Evolutionary conservation across 2,797 vertebrate species (phyloP).

Genomic region (Dallia pectoralis): DNA sequence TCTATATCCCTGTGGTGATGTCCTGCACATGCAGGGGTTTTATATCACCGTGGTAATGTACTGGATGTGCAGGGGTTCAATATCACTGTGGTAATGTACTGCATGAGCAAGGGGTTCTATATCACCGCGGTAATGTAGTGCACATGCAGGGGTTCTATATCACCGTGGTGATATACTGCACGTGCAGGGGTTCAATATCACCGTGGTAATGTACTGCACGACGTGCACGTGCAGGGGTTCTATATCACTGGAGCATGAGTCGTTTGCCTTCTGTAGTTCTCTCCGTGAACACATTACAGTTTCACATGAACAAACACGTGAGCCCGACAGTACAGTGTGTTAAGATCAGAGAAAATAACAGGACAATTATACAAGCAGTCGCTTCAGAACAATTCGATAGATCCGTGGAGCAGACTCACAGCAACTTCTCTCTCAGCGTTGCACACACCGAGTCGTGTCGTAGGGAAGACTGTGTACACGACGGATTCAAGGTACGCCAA

Average conservation of each 20-base stretch:
- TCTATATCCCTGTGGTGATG: constrained; percentile 1
- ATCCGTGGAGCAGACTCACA: constrained; percentile 11
- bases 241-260: neutral
- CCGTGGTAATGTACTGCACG: constrained; percentile 12
- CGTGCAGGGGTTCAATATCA: neutral
- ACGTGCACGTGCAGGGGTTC: neutral
- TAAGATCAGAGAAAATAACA: neutral
- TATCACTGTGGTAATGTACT: constrained; percentile 4
- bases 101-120: too few species aligned
- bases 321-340: neutral
- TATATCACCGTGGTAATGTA: too few species aligned
- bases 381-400: constrained; percentile 7
- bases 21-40: too few species aligned
- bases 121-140: too few species aligned
- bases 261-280: neutral
- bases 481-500: constrained; percentile 44
- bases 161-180: constrained; percentile 5
- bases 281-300: constrained; percentile 14
- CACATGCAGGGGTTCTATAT: neutral
- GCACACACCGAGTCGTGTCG: too few species aligned
- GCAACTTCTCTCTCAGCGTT: too few species aligned
- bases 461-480: constrained; percentile 23
- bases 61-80: neutral
- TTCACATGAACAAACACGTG: constrained; percentile 1
- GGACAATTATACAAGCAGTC: constrained; percentile 25